Conservation (phyloP, 2,797 vertebrate genomes). For the Serranus cabrilla region DNA sequence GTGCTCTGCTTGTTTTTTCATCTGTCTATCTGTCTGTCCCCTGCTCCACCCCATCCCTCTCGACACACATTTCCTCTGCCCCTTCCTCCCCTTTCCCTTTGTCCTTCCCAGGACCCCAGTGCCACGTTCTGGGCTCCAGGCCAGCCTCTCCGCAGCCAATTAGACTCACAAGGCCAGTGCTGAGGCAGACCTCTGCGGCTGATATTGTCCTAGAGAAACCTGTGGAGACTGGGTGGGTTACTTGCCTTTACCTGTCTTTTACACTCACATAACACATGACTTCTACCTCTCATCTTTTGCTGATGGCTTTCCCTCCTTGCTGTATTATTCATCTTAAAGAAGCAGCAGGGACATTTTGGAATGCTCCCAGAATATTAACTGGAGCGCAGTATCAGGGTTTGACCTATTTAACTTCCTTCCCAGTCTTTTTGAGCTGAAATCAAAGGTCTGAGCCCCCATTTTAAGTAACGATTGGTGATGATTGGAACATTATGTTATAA, state of each 20-base stretch:
- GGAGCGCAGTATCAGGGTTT: slow-evolving; percentile 17
- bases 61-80: slow-evolving; percentile 4
- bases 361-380: slow-evolving; percentile 23
- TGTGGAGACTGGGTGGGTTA: slow-evolving; percentile 87
- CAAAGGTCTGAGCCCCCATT: slow-evolving; percentile 6
- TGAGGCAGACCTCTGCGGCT: slow-evolving; percentile 62
- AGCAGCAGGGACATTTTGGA: background rate
- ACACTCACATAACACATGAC: background rate
- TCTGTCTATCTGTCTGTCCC: slow-evolving; percentile 28
- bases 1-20: slow-evolving; percentile 16
- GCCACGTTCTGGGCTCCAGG: slow-evolving; percentile 58
- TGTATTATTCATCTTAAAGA: slow-evolving; percentile 25
- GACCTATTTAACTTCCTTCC: slow-evolving; percentile 40
- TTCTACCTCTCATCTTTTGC: slow-evolving; percentile 16
- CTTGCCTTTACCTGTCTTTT: slow-evolving; percentile 11
- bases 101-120: slow-evolving; percentile 76
- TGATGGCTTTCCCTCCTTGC: background rate
- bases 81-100: slow-evolving; percentile 25
- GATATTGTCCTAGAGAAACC: slow-evolving; percentile 87
- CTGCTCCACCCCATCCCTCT: slow-evolving; percentile 8
- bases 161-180: slow-evolving; percentile 84
- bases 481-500: slow-evolving; percentile 21
- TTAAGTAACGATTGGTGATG: slow-evolving; percentile 9
- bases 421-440: slow-evolving; percentile 30
- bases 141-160: slow-evolving; percentile 88